Percentiles rank a stretch among this genome's conserved stretches.
Conservation (phyloP, 2,797 vertebrate genomes). For the Parotocinclus haroldoi region DNA sequence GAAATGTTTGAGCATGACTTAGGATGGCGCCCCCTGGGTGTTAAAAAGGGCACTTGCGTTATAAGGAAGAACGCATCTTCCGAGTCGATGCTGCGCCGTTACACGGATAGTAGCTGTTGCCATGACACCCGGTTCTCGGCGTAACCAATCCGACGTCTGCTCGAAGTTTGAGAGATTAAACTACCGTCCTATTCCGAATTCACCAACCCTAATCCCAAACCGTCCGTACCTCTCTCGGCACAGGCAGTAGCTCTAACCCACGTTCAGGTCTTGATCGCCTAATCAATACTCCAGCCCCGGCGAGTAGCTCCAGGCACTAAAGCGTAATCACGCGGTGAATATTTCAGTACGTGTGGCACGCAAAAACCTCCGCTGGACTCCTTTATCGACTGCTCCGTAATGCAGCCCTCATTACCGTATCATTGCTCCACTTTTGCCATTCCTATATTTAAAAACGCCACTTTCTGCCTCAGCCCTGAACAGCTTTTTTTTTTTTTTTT, state of each 20-base stretch:
- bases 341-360: conserved; percentile 19
- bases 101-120: too few species aligned
- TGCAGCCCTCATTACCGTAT: not conserved
- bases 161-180: too few species aligned
- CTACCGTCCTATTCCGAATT: too few species aligned
- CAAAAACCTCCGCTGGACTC: not conserved
- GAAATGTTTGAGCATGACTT: too few species aligned
- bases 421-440: not conserved
- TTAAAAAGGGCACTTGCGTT: too few species aligned
- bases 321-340: not conserved
- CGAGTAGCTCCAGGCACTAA: not conserved
- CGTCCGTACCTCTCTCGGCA: not conserved
- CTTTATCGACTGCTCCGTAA: conserved; percentile 4
- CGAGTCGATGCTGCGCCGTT: too few species aligned
- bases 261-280: conserved; percentile 9
- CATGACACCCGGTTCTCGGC: too few species aligned
- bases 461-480: not conserved
- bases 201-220: not conserved
- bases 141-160: too few species aligned
- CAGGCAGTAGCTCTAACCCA: conserved; percentile 26
- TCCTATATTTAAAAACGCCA: conserved; percentile 15
- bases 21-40: too few species aligned
- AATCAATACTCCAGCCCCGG: not conserved
- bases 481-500: not conserved
- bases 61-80: too few species aligned